A percentile compares a stretch with the other conserved stretches of the same genome.
Conservation (phyloP, 2,888 invertebrate species). For the Dasypogon diadema region DNA sequence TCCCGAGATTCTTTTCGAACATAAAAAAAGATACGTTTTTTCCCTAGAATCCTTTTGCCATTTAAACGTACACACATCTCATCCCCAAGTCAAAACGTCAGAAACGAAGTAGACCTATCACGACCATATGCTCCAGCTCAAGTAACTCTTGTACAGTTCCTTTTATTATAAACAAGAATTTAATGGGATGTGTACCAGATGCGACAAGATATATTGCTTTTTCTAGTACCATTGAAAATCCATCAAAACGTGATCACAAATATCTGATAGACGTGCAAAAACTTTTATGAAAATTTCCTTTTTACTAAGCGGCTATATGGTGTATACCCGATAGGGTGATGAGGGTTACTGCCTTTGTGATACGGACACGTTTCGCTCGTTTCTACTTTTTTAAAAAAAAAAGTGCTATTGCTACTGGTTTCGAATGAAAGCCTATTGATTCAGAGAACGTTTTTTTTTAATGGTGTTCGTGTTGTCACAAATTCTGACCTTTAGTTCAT, state of each 20-base stretch:
- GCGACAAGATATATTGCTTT: conserved; percentile 55
- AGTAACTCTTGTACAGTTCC: conserved; percentile 27
- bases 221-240: conserved; percentile 52
- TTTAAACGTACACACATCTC: background rate
- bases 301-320: background rate
- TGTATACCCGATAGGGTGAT: background rate
- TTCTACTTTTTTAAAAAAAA: background rate
- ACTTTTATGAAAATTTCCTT: conserved; percentile 45
- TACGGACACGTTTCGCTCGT: conserved; percentile 10
- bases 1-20: too few relatives aligned
- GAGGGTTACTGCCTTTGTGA: conserved; percentile 35
- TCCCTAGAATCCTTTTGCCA: background rate
- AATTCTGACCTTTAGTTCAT: too few relatives aligned
- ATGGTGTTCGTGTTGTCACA: too few relatives aligned
- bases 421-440: background rate
- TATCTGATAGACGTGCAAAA: conserved; percentile 51
- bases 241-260: conserved; percentile 55
- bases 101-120: conserved; percentile 35
- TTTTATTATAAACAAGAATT: conserved; percentile 55
- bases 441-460: too few relatives aligned
- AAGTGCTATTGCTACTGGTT: background rate
- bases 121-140: conserved; percentile 16
- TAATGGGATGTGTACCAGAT: conserved; percentile 54
- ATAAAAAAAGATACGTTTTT: background rate
- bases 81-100: background rate